Base-by-base conservation (phyloP, 2,797 vertebrate genomes). In the Anguilla obscura region DNA sequence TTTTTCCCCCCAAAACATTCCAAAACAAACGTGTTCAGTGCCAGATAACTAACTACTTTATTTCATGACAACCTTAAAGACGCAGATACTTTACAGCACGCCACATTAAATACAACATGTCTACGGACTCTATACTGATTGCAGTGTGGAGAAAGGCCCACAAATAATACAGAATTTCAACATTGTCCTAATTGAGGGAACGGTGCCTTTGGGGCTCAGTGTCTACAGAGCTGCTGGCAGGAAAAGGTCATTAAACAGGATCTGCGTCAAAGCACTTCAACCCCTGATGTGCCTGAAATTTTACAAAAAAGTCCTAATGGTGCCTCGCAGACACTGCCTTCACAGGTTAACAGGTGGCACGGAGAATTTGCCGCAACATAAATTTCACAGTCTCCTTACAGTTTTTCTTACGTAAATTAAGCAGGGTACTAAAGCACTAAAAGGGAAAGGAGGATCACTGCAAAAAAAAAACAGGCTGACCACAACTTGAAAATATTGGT, bases 191-290 rank as follows among this genome's bases (percentile, higher is more conserved):
- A 86, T 74, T 52, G 85, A 45, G 85, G 40, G 8, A 74, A 50
- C 24, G 24, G 45, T 21, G 40, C 21, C 40, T 82, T 18, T 79
- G 16, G 6, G 36, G 45, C 12, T 6, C n/a, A 27, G 40, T 27
- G 40, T 74, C 63, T 18, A 50, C 36, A 52, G 24, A 48, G 69
- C 40, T 74, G 45, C 85, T 71, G 85, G 66, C 56, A 86, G 56
- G 24, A 87, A 85, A 71, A 60, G 69, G 71, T 40, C 63, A 56
- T 58, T 85, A 36, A 74, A 33, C n/a, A 74, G 50, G 60, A 63
- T 86, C 80, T 36, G 52, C 36, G 36, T 33, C 79, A 89, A 63
- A 7, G 88, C 83, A 86, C 88, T 87, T 58, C 50, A 88, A 54
- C 63, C 60, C 16, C 50, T 21, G 52, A 85, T 52, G 56, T 30